Evolutionary conservation across 2,797 vertebrate species (phyloP).

Genomic region (Scyliorhinus canicula): DNA sequence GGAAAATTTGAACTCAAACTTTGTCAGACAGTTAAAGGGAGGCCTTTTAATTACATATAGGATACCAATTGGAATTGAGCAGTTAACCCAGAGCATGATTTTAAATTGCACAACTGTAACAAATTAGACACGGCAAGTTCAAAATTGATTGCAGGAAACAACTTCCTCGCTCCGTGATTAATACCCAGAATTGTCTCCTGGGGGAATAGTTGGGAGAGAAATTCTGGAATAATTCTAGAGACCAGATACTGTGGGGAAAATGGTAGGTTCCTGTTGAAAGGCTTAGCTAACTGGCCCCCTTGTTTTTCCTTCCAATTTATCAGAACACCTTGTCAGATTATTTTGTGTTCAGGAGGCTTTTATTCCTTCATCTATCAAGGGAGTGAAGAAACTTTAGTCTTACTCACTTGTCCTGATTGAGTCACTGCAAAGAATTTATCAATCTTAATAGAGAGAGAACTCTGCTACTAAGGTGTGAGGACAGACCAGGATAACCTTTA

Average conservation of each 20-base stretch:
- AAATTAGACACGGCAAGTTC: background rate
- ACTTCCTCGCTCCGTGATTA: background rate
- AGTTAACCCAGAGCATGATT: background rate
- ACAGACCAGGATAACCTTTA: background rate
- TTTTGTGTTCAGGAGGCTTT: background rate
- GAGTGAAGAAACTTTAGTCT: background rate
- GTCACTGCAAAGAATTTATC: too few species aligned
- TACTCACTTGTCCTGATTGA: background rate
- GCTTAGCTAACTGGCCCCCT: background rate
- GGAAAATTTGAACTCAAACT: background rate
- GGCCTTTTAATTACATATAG: background rate
- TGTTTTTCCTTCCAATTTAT: background rate
- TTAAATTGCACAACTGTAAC: background rate
- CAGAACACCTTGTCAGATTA: background rate
- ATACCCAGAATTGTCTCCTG: background rate
- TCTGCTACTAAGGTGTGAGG: background rate
- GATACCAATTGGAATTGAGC: background rate
- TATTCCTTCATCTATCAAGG: background rate
- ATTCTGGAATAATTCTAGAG: background rate
- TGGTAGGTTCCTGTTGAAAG: background rate
- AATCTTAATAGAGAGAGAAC: too few species aligned
- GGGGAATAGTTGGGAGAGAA: background rate
- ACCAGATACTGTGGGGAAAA: background rate
- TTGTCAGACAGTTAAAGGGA: background rate
- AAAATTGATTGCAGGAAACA: background rate